These are phyloP conservation scores for Gorsachius goisagi DNA, from an alignment of 2,113 vertebrate species.

Conservation along the genomic window DNA sequence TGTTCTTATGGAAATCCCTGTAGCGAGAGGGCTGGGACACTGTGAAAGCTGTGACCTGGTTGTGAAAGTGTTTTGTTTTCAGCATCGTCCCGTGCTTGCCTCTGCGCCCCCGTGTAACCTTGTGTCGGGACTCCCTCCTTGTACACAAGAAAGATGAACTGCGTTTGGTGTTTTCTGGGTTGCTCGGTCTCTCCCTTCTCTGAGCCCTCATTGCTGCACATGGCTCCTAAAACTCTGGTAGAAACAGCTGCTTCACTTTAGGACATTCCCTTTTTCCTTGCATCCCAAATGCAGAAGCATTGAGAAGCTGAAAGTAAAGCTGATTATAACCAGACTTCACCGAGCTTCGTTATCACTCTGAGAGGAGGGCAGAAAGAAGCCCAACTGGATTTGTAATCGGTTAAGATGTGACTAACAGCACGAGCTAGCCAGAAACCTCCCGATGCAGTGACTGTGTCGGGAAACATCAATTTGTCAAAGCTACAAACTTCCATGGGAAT, in stretches of 20 bases:
- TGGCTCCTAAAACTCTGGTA: not conserved
- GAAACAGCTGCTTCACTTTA: not conserved
- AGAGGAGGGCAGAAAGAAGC: not conserved
- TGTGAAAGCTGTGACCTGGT: not conserved
- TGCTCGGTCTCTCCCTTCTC: not conserved
- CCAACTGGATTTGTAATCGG: conserved; percentile 4
- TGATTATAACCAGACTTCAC: not conserved
- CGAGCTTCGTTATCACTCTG: not conserved
- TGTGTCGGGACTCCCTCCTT: not conserved
- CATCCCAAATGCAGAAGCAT: not conserved
- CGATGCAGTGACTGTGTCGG: not conserved
- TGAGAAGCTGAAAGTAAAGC: conserved; percentile 19
- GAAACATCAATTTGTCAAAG: not conserved
- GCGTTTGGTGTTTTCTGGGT: not conserved
- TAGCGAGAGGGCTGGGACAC: not conserved
- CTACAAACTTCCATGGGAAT: not conserved
- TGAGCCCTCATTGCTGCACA: not conserved
- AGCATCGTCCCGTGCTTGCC: not conserved
- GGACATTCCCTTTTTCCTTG: not conserved
- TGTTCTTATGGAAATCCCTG: not conserved
- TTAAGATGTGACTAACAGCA: conserved; percentile 12
- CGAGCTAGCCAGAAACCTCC: not conserved
- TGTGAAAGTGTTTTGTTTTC: not conserved
- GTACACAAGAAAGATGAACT: not conserved
- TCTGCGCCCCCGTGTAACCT: not conserved